Conservation (phyloP, 1,140 invertebrate genomes). For the Seison nebaliae region DNA sequence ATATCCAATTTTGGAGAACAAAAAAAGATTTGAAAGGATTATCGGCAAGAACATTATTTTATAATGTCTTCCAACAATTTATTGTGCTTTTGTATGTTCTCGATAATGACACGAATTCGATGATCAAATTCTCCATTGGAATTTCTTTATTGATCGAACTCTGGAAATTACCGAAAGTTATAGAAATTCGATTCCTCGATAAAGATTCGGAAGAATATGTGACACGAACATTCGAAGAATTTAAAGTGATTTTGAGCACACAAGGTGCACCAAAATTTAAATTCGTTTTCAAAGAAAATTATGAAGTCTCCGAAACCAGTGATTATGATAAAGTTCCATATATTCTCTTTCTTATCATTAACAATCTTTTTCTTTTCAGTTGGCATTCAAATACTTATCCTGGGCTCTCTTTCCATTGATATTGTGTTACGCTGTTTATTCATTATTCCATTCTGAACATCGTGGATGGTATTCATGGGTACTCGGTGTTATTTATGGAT, state of each 20-base stretch:
- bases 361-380: slow-evolving; percentile 20
- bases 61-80: slow-evolving; percentile 82
- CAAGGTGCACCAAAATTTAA: not conserved
- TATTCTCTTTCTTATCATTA: slow-evolving; percentile 1
- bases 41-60: slow-evolving; percentile 90
- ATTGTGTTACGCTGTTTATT: slow-evolving; percentile 69
- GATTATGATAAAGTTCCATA: slow-evolving; percentile 7
- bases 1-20: slow-evolving; percentile 99
- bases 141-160: slow-evolving; percentile 84
- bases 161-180: slow-evolving; percentile 93
- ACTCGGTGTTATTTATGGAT: slow-evolving; percentile 79
- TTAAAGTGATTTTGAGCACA: too few species aligned
- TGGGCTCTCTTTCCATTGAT: slow-evolving; percentile 78
- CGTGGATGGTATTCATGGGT: slow-evolving; percentile 81
- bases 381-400: slow-evolving; percentile 80
- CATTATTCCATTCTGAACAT: slow-evolving; percentile 81
- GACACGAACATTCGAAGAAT: slow-evolving; percentile 1
- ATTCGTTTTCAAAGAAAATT: slow-evolving; percentile 4
- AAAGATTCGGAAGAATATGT: slow-evolving; percentile 9
- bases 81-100: slow-evolving; percentile 80
- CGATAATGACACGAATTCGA: slow-evolving; percentile 89
- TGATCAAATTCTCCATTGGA: slow-evolving; percentile 52
- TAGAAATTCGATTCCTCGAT: slow-evolving; percentile 26
- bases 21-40: slow-evolving; percentile 80
- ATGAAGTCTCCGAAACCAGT: slow-evolving; percentile 3